phyloP scores from a whole-genome alignment of 2,888 invertebrate genomes.

The Diachrysia chrysitis region DNA sequence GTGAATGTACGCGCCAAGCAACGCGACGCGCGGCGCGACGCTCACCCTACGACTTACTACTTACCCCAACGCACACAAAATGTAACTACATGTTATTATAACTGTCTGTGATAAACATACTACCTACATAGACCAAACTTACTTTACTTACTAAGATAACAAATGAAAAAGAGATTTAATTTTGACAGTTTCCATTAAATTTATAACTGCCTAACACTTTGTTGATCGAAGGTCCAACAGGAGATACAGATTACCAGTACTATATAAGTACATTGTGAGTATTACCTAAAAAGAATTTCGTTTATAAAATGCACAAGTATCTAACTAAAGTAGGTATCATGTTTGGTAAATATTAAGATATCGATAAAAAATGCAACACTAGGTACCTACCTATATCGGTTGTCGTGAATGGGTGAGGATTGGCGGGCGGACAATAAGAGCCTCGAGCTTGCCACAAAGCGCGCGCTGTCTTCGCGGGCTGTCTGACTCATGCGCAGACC shows the following conservation, averaged over 20 bases:
- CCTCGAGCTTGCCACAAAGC: constrained; percentile 58
- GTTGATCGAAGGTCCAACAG: no score
- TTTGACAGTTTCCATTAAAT: background rate
- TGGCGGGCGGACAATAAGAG: constrained; percentile 64
- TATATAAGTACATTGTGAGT: no score
- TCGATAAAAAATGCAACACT: constrained; percentile 44
- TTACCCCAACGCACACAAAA: constrained; percentile 43
- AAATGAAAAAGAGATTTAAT: background rate
- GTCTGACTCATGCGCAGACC: constrained; percentile 61
- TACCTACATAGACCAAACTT: background rate
- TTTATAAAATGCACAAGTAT: no score
- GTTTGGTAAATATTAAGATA: background rate
- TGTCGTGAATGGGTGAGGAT: constrained; percentile 73
- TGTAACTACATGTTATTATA: constrained; percentile 33
- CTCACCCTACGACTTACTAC: constrained; percentile 51
- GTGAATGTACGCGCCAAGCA: constrained; percentile 65
- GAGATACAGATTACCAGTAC: no score
- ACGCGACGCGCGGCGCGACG: constrained; percentile 36
- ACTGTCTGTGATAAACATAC: constrained; percentile 20
- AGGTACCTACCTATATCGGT: constrained; percentile 33
- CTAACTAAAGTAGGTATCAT: no score
- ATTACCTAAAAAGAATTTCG: no score
- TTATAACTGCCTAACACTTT: no score
- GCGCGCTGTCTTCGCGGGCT: constrained; percentile 43
- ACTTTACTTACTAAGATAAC: background rate